Base-by-base conservation (phyloP, 2,113 vertebrate genomes). In the Gila orcuttii region DNA sequence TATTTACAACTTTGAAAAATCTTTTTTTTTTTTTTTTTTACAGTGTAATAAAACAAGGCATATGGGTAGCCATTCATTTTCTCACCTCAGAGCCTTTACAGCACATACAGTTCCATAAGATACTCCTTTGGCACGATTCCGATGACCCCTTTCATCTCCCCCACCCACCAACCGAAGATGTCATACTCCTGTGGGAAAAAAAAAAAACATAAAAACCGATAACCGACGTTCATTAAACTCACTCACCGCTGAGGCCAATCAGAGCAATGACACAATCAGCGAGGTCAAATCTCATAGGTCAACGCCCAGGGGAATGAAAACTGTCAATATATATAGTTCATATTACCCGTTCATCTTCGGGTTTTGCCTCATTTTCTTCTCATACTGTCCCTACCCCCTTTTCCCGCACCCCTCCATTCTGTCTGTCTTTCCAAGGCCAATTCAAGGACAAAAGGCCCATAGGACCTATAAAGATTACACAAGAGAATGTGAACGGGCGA, bases 91-190 rank as follows among this genome's bases (percentile, higher is more conserved):
- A 90, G 89, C 90, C 89, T 93, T 97, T 94, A 98, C 88, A 98
- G 93, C 89, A 93, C 95, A 90, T 99, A 99, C 93, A 99, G 95
- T 96, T 98, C 97, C 92, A 96, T 95, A 95, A 99, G 91, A 95
- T 96, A 99, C 90, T 94, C 95, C 96, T 96, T 99, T 92, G 98
- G 98, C 93, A 99, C 97, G 86, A 99, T 97, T 93, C 98, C 98
- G 93, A 99, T 94, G 84, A 92, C 92, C 92, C 97, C 98, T 81
- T 97, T 96, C 95, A 96, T 96, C 94, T 99, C 97, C 94, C 98
- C 98, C 91, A 99, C 95, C 98, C 98, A 99, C 98, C 98, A 99
- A 94, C 98, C 98, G 90, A 95, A 99, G 91, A 87, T 96, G 95
- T 97, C 94, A 93, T 99, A 98, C 91, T 98, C 98, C 98, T 99